Base-by-base conservation (phyloP, 2,113 vertebrate genomes). In the Nanorana parkeri region DNA sequence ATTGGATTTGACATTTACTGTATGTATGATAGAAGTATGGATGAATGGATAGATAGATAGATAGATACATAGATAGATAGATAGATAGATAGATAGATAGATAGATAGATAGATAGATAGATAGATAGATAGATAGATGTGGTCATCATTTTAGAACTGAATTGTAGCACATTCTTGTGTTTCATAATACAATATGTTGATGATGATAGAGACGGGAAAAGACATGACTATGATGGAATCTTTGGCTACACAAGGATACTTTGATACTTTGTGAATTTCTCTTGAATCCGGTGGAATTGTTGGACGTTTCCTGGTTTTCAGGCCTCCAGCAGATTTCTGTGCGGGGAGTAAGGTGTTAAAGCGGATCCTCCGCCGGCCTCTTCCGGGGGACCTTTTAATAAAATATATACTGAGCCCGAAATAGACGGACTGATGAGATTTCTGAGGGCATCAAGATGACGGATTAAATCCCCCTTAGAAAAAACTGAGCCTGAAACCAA, bases 401-500 rank as follows among this genome's bases (percentile, higher is more conserved):
- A 88, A 85, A 88, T 83, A 87, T n/a, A 17, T 85, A 64, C 23
- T 55, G 28, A 88, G 51, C 76, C 6, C 21, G 26, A 84, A 90
- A 83, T 61, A 88, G 78, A 56, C 89, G 77, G 88, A 84, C 86
- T 84, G n/a, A 90, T 87, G 83, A 85, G 71, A 87, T 88, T 91
- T 90, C n/a, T 83, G 83, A 29, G 17, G 15, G 85, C 47, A 61
- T 83, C 0, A 15, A 66, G 85, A 84, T 68, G 83, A 86, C 52
- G 85, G 87, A 89, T 91, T 91, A 87, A 84, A 88, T 90, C 91
- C 90, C 78, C 63, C 63, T 73, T 87, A 88, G 89, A 91, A 90
- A 89, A n/a, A 29, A 92, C 72, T 65, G 11, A 80, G 76, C 84
- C 10, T 0, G 36, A 89, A 82, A 87, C 63, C 83, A 90, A 88